Evolutionary conservation across 1,140 invertebrate species (phyloP), one percentile per base, ranked within the genome.

Genomic region (Chelonus insularis): DNA sequence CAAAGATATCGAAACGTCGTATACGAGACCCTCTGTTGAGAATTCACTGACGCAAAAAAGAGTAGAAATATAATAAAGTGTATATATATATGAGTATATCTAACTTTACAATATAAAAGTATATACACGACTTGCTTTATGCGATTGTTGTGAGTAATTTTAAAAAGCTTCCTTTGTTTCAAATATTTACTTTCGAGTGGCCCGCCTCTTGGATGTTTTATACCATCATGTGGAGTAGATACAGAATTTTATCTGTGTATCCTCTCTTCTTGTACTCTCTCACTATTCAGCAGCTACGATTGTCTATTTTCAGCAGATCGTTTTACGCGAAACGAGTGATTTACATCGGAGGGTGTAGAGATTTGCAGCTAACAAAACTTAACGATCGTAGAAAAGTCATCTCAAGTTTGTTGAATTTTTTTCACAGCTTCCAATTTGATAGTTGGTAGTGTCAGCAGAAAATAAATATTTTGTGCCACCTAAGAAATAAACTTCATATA

Each of bases 281-380:
- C 12, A 34, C 11, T 51, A 21, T 21, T 12, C 48, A 12, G 11
- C 45, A 48, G 16, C 41, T 18, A 48, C 36, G 52, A 56, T 39
- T 43, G 36, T 56, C 54, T 56, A 56, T 56, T 56, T 56, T 56
- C 54, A 43, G 54, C 23, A 21, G 36, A 14, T 56, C 21, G 37
- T 56, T 56, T 43, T 39, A 56, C 32, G 48, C 25, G 11, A 25
- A 29, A 11, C 18, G 12, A 56, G 36, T 56, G 54, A 56, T 56
- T 56, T 56, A 56, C 34, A 29, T 20, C 51, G 51, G 9, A 54
- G 51, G 51, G 51, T 54, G 51, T 54, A 11, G 34, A 54, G 51
- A 54, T 54, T 54, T 54, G 51, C 51, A 16, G 34, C 51, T 11
- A 16, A 12, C 9, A 54, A 54, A 54, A 14, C 16, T 29, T 11